Evolutionary conservation across 2,113 vertebrate genomes (phyloP).

Genomic region (Pteropus alecto): DNA sequence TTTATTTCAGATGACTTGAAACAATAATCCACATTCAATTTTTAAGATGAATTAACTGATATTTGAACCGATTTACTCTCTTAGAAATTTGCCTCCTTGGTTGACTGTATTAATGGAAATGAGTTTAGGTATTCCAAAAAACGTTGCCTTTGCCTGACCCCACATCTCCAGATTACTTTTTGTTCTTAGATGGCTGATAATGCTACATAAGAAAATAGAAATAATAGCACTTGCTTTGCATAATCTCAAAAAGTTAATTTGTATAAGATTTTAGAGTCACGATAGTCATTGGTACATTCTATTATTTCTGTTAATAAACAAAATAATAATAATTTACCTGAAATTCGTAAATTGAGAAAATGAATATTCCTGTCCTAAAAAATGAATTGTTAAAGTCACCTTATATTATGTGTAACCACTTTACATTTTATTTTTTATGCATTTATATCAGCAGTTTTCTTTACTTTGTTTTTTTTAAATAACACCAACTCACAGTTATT

Average conservation of each 20-base stretch:
- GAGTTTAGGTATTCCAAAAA: not conserved
- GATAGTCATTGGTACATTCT: not conserved
- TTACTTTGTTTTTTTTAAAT: not conserved
- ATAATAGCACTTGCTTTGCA: not conserved
- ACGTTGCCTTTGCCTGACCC: not conserved
- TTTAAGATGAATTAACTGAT: not conserved
- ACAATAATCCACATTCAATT: not conserved
- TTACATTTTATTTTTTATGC: not conserved
- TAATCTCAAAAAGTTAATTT: not conserved
- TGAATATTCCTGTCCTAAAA: not conserved
- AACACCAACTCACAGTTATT: not conserved
- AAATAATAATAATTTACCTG: not conserved
- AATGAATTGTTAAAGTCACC: not conserved
- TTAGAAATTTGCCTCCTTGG: not conserved
- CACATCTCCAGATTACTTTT: not conserved
- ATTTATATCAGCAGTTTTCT: not conserved
- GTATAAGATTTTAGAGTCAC: not conserved
- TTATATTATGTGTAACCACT: not conserved
- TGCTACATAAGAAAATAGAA: not conserved
- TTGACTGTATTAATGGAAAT: too few species aligned
- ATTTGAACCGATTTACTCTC: not conserved
- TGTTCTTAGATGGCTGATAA: not conserved
- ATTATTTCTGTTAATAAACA: not conserved
- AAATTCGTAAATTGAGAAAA: not conserved
- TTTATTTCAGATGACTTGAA: not conserved